A percentile compares a stretch with the other conserved stretches of the same genome.
Evolutionary conservation across 2,888 invertebrate species (phyloP).

Genomic region (Abscondita cerata): DNA sequence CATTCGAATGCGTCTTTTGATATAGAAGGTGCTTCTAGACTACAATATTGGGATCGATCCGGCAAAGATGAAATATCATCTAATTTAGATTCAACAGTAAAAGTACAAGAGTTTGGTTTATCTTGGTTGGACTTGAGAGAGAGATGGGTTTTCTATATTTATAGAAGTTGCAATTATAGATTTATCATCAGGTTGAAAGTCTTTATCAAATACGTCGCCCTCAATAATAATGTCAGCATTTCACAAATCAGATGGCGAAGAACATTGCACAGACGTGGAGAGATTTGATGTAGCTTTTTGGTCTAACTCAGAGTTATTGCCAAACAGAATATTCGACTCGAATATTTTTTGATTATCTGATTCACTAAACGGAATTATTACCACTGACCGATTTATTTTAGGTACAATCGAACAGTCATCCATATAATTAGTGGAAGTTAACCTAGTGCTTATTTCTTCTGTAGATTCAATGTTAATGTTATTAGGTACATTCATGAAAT

Average conservation of each 20-base stretch:
- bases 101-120: neutral
- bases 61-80: neutral
- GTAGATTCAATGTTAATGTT: neutral
- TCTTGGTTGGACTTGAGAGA: neutral
- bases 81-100: neutral
- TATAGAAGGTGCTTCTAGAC: neutral
- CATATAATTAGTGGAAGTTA: neutral
- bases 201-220: neutral
- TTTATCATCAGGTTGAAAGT: neutral
- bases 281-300: neutral
- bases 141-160: neutral
- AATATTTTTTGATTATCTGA: neutral
- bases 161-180: neutral
- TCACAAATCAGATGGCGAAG: neutral
- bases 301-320: too few species aligned
- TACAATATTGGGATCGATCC: neutral
- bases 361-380: neutral
- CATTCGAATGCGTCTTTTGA: neutral
- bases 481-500: too few species aligned
- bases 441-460: neutral
- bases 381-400: neutral
- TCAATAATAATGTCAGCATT: neutral
- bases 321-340: neutral
- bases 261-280: neutral
- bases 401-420: neutral